phyloP scores from a whole-genome alignment of 2,113 vertebrate species.

The Sebastes fasciatus region DNA sequence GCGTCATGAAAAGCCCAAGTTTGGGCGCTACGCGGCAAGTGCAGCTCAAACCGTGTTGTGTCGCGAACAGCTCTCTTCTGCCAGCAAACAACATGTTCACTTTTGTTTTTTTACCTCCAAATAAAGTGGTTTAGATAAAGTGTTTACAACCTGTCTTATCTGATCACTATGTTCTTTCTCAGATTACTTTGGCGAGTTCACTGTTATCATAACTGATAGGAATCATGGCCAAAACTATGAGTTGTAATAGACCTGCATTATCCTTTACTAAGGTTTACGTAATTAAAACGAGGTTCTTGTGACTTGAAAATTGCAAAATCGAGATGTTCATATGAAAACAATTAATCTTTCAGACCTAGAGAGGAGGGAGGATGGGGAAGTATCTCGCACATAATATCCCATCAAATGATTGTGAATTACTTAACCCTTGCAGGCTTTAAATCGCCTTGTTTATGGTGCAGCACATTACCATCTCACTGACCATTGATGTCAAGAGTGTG shows the following conservation, averaged over 20 bases:
- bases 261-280: not conserved
- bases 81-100: too few relatives aligned
- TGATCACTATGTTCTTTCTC: not conserved
- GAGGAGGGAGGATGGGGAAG: not conserved
- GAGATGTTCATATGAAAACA: not conserved
- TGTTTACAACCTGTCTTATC: not conserved
- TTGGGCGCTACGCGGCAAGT: too few relatives aligned
- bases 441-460: not conserved
- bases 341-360: not conserved
- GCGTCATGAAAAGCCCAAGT: too few relatives aligned
- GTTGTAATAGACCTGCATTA: not conserved
- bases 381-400: not conserved
- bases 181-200: not conserved
- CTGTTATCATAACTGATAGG: not conserved
- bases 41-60: too few relatives aligned
- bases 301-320: not conserved
- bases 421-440: not conserved
- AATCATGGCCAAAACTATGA: not conserved
- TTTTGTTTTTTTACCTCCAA: too few relatives aligned
- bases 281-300: not conserved
- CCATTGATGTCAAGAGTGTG: not conserved
- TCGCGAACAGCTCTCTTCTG: too few relatives aligned
- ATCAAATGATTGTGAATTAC: not conserved
- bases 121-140: not conserved
- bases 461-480: not conserved